Base-by-base conservation (phyloP, 2,888 invertebrate species). In the Amblyjoppa fuscipennis region DNA sequence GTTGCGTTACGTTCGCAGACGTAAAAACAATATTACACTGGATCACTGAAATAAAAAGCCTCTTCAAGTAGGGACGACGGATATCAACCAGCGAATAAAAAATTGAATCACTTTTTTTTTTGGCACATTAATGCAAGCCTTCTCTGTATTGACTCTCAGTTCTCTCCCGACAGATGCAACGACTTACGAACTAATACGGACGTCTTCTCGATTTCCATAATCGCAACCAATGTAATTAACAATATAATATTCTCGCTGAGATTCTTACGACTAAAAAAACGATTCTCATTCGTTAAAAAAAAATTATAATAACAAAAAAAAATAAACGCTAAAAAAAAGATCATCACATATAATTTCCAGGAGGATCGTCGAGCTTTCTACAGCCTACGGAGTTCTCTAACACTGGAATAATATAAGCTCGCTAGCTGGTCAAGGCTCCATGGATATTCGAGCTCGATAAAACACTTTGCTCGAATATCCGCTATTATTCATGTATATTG, bases 371-470 rank as follows among this genome's bases (percentile, higher is more conserved):
- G 59, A 53, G 74, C 41, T 41, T 28, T 41, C 25, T 64, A 61
- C 5, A 61, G 61, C 34, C 16, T 61, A 16, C 49, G 59, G n/a
- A 31, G 28, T 78, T 74, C 45, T 75, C 20, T 16, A 49, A 61
- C 76, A 53, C 66, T 73, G 82, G 76, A 76, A 71, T 61, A 41
- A 51, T 25, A 61, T 77, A 81, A 81, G 80, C 73, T 77, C 77
- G 76, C 76, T 84, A 84, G 75, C 41, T 45, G 25, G 20, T 20
- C 0, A 28, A 59, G 59, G 25, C 59, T 25, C 25, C 11, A 28
- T 9, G 28, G 59, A 59, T 59, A 25, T 59, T 59, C 59, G 59
- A 59, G 20, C n/a, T 61, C 25, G 61, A 61, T 56, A 25, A 56
- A 28, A 28, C 20, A 28, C 28, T 31, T 28, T 31, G 11, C 25